These are phyloP conservation scores for Lynx canadensis DNA, from an alignment of 2,113 vertebrate species.

Conservation along the genomic window DNA sequence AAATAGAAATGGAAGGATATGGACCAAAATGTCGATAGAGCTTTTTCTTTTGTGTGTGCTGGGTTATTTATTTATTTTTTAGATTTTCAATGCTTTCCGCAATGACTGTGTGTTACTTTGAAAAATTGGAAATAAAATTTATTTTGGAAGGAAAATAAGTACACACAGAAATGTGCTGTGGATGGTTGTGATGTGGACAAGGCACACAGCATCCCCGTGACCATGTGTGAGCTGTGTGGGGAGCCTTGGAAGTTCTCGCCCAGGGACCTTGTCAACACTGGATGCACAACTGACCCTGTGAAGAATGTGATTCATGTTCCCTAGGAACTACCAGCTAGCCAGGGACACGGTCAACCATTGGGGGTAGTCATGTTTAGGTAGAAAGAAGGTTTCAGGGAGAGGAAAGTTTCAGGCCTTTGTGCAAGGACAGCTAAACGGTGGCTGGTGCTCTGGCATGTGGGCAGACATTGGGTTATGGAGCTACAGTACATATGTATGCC, in stretches of 20 bases:
- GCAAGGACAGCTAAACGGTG: neutral
- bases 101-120: neutral
- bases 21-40: neutral
- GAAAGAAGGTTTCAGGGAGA: neutral
- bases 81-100: neutral
- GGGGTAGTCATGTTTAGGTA: too few species aligned
- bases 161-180: neutral
- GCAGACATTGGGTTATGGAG: neutral
- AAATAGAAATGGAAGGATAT: neutral
- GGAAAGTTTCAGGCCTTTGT: neutral
- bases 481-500: neutral
- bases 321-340: neutral
- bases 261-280: too few species aligned
- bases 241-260: too few species aligned
- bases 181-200: accelerated
- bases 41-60: neutral
- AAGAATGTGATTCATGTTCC: neutral
- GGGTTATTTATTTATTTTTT: neutral
- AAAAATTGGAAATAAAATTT: neutral
- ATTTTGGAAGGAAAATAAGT: neutral
- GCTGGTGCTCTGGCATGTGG: neutral
- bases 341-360: neutral
- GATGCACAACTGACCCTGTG: neutral
- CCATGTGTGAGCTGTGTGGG: accelerated
- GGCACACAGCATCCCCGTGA: accelerated